Conservation (phyloP, 2,888 invertebrate genomes). For the Pediacus dermestoides region DNA sequence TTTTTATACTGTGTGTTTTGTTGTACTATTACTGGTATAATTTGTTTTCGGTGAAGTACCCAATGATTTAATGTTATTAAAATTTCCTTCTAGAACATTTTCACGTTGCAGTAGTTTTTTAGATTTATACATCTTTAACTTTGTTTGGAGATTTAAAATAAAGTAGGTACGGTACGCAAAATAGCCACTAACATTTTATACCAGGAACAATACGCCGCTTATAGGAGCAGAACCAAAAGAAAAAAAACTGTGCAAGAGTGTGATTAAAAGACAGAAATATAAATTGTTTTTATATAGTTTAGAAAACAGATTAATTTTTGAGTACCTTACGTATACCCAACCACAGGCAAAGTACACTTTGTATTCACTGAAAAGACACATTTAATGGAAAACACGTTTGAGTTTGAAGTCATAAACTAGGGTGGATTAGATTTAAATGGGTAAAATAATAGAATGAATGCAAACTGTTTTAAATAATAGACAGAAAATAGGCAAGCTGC, state of each 20-base stretch:
- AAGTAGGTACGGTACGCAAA: too few relatives aligned
- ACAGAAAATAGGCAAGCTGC: slow-evolving; percentile 20
- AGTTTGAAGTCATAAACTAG: slow-evolving; percentile 22
- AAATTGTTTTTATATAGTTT: slow-evolving; percentile 16
- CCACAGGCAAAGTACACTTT: slow-evolving; percentile 83
- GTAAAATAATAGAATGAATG: slow-evolving; percentile 29
- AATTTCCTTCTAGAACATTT: too few relatives aligned
- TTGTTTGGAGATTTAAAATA: background rate
- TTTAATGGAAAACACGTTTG: slow-evolving; percentile 16
- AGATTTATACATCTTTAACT: too few relatives aligned
- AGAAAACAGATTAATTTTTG: slow-evolving; percentile 39
- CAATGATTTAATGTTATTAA: too few relatives aligned
- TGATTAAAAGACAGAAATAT: slow-evolving; percentile 4
- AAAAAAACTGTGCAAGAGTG: slow-evolving; percentile 4
- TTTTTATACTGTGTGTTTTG: slow-evolving; percentile 3
- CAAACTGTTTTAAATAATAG: slow-evolving; percentile 31
- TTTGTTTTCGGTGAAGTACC: too few relatives aligned
- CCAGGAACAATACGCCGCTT: too few relatives aligned
- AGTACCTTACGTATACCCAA: slow-evolving; percentile 82
- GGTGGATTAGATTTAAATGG: slow-evolving; percentile 28
- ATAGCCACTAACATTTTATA: too few relatives aligned
- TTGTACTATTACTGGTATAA: slow-evolving; percentile 1
- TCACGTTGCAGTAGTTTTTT: too few relatives aligned
- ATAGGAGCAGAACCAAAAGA: too few relatives aligned
- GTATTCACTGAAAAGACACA: slow-evolving; percentile 66